Evolutionary conservation across 2,888 invertebrate genomes (phyloP).

Genomic region (Tenthredo livida): DNA sequence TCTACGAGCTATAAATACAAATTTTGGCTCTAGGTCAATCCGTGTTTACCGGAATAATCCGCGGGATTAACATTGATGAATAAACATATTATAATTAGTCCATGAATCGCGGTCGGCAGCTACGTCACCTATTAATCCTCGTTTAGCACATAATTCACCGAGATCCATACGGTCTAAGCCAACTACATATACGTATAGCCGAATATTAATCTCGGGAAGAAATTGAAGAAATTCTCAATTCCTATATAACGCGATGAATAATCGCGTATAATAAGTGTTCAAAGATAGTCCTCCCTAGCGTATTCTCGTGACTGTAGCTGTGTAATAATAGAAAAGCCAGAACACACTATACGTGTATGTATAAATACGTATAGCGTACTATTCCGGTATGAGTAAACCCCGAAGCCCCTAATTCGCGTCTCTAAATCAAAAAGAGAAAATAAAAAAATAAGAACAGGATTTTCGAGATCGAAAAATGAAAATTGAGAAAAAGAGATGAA

Average conservation of each 20-base stretch:
- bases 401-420: neutral
- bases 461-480: neutral
- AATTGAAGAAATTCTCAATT: neutral
- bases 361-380: neutral
- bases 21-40: constrained; percentile 50
- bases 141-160: neutral
- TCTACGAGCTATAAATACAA: neutral
- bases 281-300: constrained; percentile 2
- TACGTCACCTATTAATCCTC: constrained; percentile 13
- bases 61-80: neutral
- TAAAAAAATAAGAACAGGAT: neutral
- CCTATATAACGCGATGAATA: constrained; percentile 7
- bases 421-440: neutral
- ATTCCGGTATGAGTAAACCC: neutral
- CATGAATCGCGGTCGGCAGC: constrained; percentile 21
- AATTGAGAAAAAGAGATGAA: neutral
- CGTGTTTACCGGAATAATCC: neutral
- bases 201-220: neutral
- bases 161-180: neutral
- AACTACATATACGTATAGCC: neutral
- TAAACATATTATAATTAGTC: constrained; percentile 24
- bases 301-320: constrained; percentile 13
- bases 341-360: neutral
- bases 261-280: constrained; percentile 17
- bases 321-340: constrained; percentile 42